A percentile compares a stretch with the other conserved stretches of the same genome.
phyloP scores from a whole-genome alignment of 2,888 invertebrate genomes.

The Odontocerum albicorne region DNA sequence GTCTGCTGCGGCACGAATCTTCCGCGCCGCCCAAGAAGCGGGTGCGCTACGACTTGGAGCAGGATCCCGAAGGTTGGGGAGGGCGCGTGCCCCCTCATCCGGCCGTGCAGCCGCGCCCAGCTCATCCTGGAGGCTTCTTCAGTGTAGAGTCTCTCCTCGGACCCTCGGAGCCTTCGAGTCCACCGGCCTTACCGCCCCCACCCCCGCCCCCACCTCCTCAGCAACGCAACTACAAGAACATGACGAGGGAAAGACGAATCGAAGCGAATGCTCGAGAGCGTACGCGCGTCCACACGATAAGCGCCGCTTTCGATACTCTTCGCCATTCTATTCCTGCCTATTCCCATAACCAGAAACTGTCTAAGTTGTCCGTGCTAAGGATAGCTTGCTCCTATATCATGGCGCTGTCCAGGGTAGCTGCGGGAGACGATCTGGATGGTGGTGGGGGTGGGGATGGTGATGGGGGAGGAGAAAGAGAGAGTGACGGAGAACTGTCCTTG shows the following conservation, averaged over 20 bases:
- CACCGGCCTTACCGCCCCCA: slow-evolving; percentile 24
- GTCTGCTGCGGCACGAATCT: slow-evolving; percentile 51
- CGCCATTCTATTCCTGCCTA: slow-evolving; percentile 85
- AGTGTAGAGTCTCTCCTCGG: slow-evolving; percentile 31
- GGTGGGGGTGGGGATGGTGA: slow-evolving; percentile 42
- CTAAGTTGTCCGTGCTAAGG: slow-evolving; percentile 87
- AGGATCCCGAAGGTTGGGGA: slow-evolving; percentile 40
- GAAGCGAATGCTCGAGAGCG: slow-evolving; percentile 94
- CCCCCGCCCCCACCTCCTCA: slow-evolving; percentile 51
- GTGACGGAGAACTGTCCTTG: slow-evolving; percentile 64
- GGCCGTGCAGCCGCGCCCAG: slow-evolving; percentile 65
- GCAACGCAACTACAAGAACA: slow-evolving; percentile 91
- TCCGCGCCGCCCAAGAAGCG: slow-evolving; percentile 69
- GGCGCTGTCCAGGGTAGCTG: slow-evolving; percentile 78
- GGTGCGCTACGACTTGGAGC: slow-evolving; percentile 63
- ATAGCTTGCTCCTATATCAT: slow-evolving; percentile 94
- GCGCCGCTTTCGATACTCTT: slow-evolving; percentile 91
- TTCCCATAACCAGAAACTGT: slow-evolving; percentile 90
- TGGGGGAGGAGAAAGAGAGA: slow-evolving; percentile 42
- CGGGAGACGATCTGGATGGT: slow-evolving; percentile 67
- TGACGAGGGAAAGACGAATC: slow-evolving; percentile 89
- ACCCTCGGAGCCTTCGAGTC: slow-evolving; percentile 25
- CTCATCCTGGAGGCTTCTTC: slow-evolving; percentile 40
- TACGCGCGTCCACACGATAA: slow-evolving; percentile 92
- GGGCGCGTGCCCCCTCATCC: slow-evolving; percentile 43